These are phyloP conservation scores for Laothoe populi DNA, from an alignment of 2,888 invertebrate genomes.

Conservation along the genomic window DNA sequence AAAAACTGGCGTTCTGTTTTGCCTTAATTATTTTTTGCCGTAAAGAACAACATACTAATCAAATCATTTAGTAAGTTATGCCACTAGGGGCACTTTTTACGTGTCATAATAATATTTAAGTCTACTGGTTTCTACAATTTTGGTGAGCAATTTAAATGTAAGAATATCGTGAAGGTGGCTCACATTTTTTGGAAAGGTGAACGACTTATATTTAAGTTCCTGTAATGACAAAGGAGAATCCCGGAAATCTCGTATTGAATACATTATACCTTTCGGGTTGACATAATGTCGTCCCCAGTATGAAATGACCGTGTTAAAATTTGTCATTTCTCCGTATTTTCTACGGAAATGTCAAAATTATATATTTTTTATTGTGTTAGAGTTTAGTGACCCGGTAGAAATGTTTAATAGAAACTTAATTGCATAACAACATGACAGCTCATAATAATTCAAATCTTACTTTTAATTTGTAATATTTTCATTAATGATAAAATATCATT, in stretches of 20 bases:
- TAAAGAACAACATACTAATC: no score
- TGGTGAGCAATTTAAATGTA: neutral
- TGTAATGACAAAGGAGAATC: neutral
- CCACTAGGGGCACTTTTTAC: no score
- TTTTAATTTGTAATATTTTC: neutral
- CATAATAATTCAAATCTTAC: neutral
- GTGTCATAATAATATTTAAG: no score
- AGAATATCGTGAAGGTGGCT: neutral
- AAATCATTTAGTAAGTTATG: no score
- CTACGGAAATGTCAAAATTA: neutral
- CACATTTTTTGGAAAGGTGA: neutral
- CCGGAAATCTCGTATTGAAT: slow-evolving; percentile 1
- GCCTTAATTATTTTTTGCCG: no score
- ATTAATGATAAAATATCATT: neutral
- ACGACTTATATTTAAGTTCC: neutral
- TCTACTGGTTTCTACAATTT: no score
- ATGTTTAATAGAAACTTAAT: no score
- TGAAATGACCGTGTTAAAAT: neutral
- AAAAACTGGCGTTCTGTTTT: no score
- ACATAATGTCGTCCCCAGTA: neutral
- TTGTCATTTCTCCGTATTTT: slow-evolving; percentile 2
- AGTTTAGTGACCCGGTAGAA: neutral
- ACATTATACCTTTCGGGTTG: neutral
- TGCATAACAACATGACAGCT: neutral
- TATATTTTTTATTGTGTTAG: neutral